Percentiles rank a stretch among this genome's conserved stretches.
Conservation (phyloP, 1,140 invertebrate genomes). For the Pseudomyrmex dendroicus region DNA sequence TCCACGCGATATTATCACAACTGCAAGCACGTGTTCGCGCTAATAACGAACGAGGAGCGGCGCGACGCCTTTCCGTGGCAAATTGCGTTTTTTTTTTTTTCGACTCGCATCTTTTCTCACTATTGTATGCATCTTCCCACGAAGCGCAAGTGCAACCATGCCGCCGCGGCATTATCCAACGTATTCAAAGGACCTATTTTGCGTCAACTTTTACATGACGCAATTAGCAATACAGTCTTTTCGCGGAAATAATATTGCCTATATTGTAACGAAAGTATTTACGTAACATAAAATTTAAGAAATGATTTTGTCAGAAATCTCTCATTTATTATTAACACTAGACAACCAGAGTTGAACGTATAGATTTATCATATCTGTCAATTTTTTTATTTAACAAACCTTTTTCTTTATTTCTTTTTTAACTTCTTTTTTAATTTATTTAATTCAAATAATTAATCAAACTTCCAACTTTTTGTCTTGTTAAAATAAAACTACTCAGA, state of each 20-base stretch:
- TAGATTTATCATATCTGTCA: not conserved
- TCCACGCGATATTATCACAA: conserved; percentile 33
- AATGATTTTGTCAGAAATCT: not conserved
- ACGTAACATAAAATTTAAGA: not conserved
- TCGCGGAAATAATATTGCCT: not conserved
- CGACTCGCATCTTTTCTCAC: conserved; percentile 51
- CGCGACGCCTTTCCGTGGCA: conserved; percentile 29
- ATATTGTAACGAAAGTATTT: not conserved
- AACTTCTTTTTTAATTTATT: too few species aligned
- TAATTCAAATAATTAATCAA: too few species aligned
- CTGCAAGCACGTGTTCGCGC: conserved; percentile 44
- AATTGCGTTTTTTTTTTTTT: conserved; percentile 13
- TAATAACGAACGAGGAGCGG: conserved; percentile 7
- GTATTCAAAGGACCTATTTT: conserved; percentile 23
- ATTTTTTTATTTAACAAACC: too few species aligned
- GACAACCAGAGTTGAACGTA: too few species aligned
- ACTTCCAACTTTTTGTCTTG: too few species aligned
- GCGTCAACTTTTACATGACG: conserved; percentile 22
- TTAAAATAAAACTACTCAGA: too few species aligned
- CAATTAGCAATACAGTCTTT: conserved; percentile 17
- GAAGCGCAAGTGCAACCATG: conserved; percentile 50
- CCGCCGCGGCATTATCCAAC: conserved; percentile 24
- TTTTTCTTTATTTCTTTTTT: too few species aligned
- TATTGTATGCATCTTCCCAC: conserved; percentile 54
- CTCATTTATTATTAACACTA: too few species aligned